These are phyloP conservation scores for Anthrax anthrax DNA, from an alignment of 2,888 invertebrate genomes.

Conservation along the genomic window DNA sequence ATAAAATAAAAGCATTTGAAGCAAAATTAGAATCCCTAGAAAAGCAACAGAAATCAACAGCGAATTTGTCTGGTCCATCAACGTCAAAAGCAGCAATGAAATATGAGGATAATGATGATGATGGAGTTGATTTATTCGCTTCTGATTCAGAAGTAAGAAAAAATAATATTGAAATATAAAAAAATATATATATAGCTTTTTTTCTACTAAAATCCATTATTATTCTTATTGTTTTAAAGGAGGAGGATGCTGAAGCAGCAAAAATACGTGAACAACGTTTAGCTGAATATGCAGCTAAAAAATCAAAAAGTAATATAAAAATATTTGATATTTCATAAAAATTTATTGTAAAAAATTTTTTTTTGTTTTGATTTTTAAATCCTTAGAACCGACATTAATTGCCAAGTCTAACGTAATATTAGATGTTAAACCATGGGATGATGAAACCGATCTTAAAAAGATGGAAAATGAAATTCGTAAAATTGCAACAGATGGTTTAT, in stretches of 20 bases:
- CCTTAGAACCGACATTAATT: conserved; percentile 63
- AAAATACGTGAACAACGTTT: conserved; percentile 69
- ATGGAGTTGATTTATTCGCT: conserved; percentile 67
- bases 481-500: conserved; percentile 67
- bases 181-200: no score
- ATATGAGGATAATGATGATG: conserved; percentile 44
- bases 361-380: not conserved
- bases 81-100: conserved; percentile 9
- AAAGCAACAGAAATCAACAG: not conserved
- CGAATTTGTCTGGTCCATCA: conserved; percentile 16
- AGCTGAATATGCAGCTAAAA: conserved; percentile 80
- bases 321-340: not conserved
- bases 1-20: conserved; percentile 27
- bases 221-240: conserved; percentile 13
- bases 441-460: conserved; percentile 80
- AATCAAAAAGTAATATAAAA: conserved; percentile 57
- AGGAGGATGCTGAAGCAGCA: conserved; percentile 61
- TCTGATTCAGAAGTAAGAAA: conserved; percentile 55
- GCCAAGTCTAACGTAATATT: conserved; percentile 91
- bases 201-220: no score
- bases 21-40: conserved; percentile 6
- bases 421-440: conserved; percentile 84
- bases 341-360: not conserved
- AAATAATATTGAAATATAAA: not conserved
- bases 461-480: conserved; percentile 69